Conservation (phyloP, 2,113 vertebrate genomes). For the Takifugu flavidus region DNA sequence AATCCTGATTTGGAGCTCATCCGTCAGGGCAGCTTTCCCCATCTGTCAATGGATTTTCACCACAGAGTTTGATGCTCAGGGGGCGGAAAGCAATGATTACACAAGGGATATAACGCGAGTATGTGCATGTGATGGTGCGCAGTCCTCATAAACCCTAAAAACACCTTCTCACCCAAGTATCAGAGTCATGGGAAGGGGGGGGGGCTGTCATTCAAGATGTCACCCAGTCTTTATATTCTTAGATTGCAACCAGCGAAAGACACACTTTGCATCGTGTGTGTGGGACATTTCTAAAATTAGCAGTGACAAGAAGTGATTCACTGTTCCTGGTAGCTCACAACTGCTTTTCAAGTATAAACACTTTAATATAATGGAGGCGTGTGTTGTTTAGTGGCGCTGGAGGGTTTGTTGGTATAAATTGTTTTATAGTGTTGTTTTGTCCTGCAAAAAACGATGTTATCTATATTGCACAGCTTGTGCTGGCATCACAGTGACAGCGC, state of each 20-base stretch:
- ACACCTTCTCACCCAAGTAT: conserved; percentile 24
- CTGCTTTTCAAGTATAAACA: conserved; percentile 37
- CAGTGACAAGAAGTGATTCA: conserved; percentile 35
- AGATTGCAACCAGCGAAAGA: conserved; percentile 20
- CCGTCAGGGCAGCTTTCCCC: conserved; percentile 55
- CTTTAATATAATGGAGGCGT: conserved; percentile 12
- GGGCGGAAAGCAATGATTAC: conserved; percentile 63
- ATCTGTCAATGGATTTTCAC: conserved; percentile 62
- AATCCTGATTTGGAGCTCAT: conserved; percentile 50
- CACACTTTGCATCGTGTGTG: conserved; percentile 36
- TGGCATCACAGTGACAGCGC: conserved; percentile 11
- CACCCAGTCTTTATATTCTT: conserved; percentile 38
- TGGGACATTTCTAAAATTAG: conserved; percentile 66
- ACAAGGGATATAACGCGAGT: conserved; percentile 1
- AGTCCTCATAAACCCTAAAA: conserved; percentile 38
- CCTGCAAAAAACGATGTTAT: conserved; percentile 1
- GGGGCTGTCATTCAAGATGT: conserved; percentile 49
- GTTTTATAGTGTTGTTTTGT: neutral
- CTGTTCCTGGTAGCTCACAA: conserved; percentile 35
- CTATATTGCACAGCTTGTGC: conserved; percentile 21
- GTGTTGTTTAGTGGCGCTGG: conserved; percentile 13
- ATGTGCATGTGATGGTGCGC: conserved; percentile 14
- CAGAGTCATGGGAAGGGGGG: conserved; percentile 66
- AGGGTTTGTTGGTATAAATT: neutral
- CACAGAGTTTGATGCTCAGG: conserved; percentile 39